Evolutionary conservation across 1,140 invertebrate genomes (phyloP).

Genomic region (Bombus consobrinus): DNA sequence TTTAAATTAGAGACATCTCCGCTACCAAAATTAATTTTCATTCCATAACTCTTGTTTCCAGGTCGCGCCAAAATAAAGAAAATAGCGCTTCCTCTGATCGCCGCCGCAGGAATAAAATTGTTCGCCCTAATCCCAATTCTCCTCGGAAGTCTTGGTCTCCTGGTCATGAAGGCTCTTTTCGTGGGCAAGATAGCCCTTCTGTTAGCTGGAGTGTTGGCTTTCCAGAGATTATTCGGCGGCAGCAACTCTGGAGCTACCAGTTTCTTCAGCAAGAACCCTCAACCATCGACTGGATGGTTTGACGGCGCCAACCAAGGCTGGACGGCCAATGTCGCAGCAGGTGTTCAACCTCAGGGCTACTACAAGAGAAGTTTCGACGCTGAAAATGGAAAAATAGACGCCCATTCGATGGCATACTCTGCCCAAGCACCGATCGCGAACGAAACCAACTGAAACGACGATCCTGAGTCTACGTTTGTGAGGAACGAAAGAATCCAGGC

Average conservation of each 20-base stretch:
- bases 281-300: constrained; percentile 64
- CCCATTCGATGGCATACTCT: constrained; percentile 86
- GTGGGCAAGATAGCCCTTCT: constrained; percentile 90
- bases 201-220: constrained; percentile 86
- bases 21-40: background rate
- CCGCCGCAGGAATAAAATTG: constrained; percentile 87
- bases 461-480: background rate
- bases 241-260: constrained; percentile 77
- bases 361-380: constrained; percentile 82
- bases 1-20: background rate
- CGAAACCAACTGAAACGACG: constrained; percentile 35
- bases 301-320: constrained; percentile 76
- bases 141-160: constrained; percentile 87
- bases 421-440: constrained; percentile 72
- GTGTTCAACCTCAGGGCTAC: constrained; percentile 83
- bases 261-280: constrained; percentile 72
- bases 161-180: constrained; percentile 89
- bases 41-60: constrained; percentile 70
- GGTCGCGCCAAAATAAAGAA: constrained; percentile 87
- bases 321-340: constrained; percentile 73
- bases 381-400: constrained; percentile 81
- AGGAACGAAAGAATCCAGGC: background rate
- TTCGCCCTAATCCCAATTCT: constrained; percentile 87
- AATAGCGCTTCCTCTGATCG: constrained; percentile 85
- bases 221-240: constrained; percentile 87